phyloP scores from a whole-genome alignment of 2,888 invertebrate genomes.

The Tridacna gigas region DNA sequence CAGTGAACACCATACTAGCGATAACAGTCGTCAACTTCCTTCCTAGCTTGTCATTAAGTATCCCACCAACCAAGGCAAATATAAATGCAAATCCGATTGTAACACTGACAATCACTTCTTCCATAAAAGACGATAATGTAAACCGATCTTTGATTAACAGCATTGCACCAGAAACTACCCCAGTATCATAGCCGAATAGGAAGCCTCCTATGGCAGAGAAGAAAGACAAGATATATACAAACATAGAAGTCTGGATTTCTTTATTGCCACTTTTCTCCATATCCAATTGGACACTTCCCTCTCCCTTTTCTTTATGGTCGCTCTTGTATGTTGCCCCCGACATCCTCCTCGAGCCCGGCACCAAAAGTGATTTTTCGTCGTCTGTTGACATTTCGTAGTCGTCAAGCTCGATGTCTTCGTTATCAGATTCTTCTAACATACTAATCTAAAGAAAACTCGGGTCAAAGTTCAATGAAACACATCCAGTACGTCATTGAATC shows the following conservation, averaged over 20 bases:
- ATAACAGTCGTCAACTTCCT: slow-evolving; percentile 86
- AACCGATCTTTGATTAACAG: slow-evolving; percentile 84
- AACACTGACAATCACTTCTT: slow-evolving; percentile 86
- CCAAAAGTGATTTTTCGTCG: slow-evolving; percentile 49
- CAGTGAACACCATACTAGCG: slow-evolving; percentile 86
- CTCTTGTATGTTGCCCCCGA: slow-evolving; percentile 38
- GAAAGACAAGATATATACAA: slow-evolving; percentile 77
- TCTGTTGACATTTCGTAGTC: slow-evolving; percentile 52
- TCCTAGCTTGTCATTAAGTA: slow-evolving; percentile 86
- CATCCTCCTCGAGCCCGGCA: slow-evolving; percentile 42
- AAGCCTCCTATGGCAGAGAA: slow-evolving; percentile 86
- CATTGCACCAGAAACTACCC: slow-evolving; percentile 87
- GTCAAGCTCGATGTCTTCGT: slow-evolving; percentile 58
- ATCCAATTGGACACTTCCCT: slow-evolving; percentile 42
- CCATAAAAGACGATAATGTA: slow-evolving; percentile 84
- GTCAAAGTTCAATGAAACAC: slow-evolving; percentile 35
- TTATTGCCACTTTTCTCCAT: neutral
- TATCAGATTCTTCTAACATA: slow-evolving; percentile 52
- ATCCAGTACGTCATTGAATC: neutral
- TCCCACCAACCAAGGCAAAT: slow-evolving; percentile 85
- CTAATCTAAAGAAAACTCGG: slow-evolving; percentile 25
- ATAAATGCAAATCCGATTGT: slow-evolving; percentile 86
- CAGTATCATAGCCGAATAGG: slow-evolving; percentile 88
- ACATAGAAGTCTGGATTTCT: slow-evolving; percentile 46
- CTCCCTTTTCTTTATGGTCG: neutral